Evolutionary conservation across 2,113 vertebrate genomes (phyloP).

Genomic region (Gasterosteus aculeatus): DNA sequence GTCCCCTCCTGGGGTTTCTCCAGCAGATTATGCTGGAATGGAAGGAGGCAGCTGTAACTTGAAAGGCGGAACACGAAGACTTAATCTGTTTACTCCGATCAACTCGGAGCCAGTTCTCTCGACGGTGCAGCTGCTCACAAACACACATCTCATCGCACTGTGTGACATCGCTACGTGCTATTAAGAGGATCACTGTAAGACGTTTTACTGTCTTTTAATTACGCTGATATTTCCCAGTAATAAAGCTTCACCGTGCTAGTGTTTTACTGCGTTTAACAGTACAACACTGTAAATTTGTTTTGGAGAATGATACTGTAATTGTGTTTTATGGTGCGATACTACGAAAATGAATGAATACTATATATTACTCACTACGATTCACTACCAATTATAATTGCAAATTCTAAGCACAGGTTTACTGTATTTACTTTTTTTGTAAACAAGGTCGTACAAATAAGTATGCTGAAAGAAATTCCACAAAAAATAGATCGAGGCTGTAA

Average conservation of each 20-base stretch:
- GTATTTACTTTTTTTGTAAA: background rate
- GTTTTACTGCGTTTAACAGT: background rate
- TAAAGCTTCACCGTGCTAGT: background rate
- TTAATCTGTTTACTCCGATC: constrained; percentile 47
- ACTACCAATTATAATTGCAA: background rate
- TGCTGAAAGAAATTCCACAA: too few species aligned
- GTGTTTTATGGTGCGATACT: background rate
- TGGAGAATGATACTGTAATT: background rate
- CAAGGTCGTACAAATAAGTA: background rate
- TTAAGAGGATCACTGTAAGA: background rate
- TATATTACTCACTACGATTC: background rate
- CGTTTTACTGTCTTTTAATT: background rate
- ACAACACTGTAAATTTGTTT: background rate
- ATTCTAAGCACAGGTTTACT: background rate
- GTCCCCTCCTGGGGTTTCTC: constrained; percentile 32
- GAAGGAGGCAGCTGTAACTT: constrained; percentile 44
- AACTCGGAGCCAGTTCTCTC: constrained; percentile 31
- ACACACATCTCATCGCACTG: background rate
- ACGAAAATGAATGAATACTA: background rate
- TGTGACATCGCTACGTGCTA: background rate
- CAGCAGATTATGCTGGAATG: constrained; percentile 18
- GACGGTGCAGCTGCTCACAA: background rate
- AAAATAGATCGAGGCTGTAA: too few species aligned
- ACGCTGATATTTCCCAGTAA: background rate
- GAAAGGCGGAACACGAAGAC: constrained; percentile 39